Evolutionary conservation across 2,113 vertebrate species (phyloP).

Genomic region (Ceratotherium simum): DNA sequence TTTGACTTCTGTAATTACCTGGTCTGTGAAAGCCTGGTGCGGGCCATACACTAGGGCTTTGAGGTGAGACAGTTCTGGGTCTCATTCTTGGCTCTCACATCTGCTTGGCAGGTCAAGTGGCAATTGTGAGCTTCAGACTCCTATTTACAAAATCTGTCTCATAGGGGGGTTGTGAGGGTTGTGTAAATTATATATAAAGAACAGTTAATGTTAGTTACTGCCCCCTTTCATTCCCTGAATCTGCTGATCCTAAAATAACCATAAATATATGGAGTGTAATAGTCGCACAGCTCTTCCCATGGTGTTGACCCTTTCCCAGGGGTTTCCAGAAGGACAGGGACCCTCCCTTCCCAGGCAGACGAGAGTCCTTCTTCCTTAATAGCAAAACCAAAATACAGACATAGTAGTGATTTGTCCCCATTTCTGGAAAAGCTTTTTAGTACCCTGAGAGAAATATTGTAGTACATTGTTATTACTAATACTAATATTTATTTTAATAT

Average conservation of each 20-base stretch:
- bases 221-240: background rate
- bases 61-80: background rate
- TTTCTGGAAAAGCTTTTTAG: background rate
- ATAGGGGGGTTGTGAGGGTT: background rate
- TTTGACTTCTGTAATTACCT: background rate
- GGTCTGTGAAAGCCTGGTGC: background rate
- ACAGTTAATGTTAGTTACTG: background rate
- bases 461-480: background rate
- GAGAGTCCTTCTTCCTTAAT: background rate
- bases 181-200: background rate
- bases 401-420: background rate
- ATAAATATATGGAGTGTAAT: too few relatives aligned
- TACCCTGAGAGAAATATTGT: background rate
- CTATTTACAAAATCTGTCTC: background rate
- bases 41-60: background rate
- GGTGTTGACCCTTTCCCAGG: background rate
- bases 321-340: background rate
- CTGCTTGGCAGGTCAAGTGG: background rate
- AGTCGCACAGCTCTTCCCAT: background rate
- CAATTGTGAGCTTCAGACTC: background rate
- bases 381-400: background rate
- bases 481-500: background rate
- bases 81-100: background rate
- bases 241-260: background rate
- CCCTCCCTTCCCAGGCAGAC: background rate